A percentile compares a stretch with the other conserved stretches of the same genome.
Evolutionary conservation across 2,797 vertebrate species (phyloP).

Genomic region (Spinibarbus caldwelli): DNA sequence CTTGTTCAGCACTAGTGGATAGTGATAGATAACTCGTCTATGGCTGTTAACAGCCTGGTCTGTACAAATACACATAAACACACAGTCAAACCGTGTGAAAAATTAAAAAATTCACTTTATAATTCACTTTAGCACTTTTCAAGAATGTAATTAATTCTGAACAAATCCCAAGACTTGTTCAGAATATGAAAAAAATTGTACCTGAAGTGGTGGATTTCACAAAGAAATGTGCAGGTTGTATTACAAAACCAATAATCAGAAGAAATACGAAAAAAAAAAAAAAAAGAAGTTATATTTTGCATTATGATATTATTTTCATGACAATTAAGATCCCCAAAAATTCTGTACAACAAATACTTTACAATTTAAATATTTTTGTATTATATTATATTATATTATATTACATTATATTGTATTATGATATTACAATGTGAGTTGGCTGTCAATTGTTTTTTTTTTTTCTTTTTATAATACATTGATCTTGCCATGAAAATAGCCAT

Average conservation of each 20-base stretch:
- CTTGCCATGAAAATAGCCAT: background rate
- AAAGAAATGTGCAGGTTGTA: background rate
- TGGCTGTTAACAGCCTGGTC: background rate
- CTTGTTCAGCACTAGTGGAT: background rate
- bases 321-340: background rate
- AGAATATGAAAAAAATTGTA: slow-evolving; percentile 4
- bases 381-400: background rate
- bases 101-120: slow-evolving; percentile 8
- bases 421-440: background rate
- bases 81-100: background rate
- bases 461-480: too few relatives aligned
- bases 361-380: background rate
- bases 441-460: too few relatives aligned
- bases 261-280: background rate
- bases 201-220: background rate
- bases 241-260: background rate
- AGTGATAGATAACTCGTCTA: slow-evolving; percentile 4
- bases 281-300: background rate
- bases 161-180: too few relatives aligned
- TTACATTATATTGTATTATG: background rate
- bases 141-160: slow-evolving; percentile 32
- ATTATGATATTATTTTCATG: background rate
- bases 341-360: background rate
- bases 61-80: background rate
- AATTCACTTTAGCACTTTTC: slow-evolving; percentile 31